Evolutionary conservation across 2,888 invertebrate genomes (phyloP).

Genomic region (Phasia obesa): DNA sequence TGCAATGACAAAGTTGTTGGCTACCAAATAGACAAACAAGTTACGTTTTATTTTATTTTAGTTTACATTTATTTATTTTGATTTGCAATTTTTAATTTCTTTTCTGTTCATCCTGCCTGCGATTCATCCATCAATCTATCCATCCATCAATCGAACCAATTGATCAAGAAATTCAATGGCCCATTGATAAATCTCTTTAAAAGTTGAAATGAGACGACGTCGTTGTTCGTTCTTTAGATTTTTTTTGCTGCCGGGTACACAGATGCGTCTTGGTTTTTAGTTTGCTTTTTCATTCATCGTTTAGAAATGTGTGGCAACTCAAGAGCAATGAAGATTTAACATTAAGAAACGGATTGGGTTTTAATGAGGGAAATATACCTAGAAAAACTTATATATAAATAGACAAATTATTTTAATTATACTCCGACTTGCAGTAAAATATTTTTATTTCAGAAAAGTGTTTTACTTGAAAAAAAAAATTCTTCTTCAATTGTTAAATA

Average conservation of each 20-base stretch:
- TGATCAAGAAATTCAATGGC: conserved; percentile 65
- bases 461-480: too few species aligned
- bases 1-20: conserved; percentile 15
- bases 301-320: conserved; percentile 50
- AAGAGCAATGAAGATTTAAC: conserved; percentile 24
- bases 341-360: conserved; percentile 26
- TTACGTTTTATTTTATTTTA: conserved; percentile 30
- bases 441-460: too few species aligned
- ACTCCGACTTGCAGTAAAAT: too few species aligned
- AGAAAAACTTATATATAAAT: too few species aligned
- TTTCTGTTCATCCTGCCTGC: conserved; percentile 13
- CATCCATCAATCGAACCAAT: conserved; percentile 64
- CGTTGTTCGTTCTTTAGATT: conserved; percentile 4
- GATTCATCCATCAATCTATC: conserved; percentile 14
- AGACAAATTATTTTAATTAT: too few species aligned
- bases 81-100: conserved; percentile 6
- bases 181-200: conserved; percentile 68
- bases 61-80: conserved; percentile 26
- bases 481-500: too few species aligned
- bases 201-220: conserved; percentile 37
- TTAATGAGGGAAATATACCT: conserved; percentile 32
- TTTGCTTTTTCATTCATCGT: conserved; percentile 62
- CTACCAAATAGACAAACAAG: conserved; percentile 57
- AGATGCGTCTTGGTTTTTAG: conserved; percentile 49
- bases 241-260: conserved; percentile 15